Conservation (phyloP, 2,888 invertebrate genomes). For the Orthosia gothica region DNA sequence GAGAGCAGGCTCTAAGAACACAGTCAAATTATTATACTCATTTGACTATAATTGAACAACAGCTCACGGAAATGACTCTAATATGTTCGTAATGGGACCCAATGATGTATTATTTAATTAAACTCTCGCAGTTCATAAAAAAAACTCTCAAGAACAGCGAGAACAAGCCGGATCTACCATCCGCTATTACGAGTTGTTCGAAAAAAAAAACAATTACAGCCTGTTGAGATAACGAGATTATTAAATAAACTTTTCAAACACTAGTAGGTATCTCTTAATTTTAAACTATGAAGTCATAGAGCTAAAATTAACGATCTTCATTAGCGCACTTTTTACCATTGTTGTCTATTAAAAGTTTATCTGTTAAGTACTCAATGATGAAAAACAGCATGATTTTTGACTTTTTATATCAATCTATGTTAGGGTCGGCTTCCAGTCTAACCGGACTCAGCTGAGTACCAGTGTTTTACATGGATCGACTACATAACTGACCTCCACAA, state of each 20-base stretch:
- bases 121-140: constrained; percentile 38
- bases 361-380: too few species aligned
- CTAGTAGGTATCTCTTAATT: neutral
- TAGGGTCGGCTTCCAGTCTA: too few species aligned
- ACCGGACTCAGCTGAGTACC: too few species aligned
- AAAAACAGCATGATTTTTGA: too few species aligned
- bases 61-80: constrained; percentile 54
- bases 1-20: neutral
- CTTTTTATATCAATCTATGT: too few species aligned
- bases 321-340: neutral
- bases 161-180: constrained; percentile 48
- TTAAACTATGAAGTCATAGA: neutral
- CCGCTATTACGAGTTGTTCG: constrained; percentile 16
- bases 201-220: constrained; percentile 46
- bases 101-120: constrained; percentile 59
- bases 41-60: constrained; percentile 45
- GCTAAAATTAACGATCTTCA: constrained; percentile 10
- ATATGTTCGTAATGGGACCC: constrained; percentile 51
- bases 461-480: too few species aligned
- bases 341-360: too few species aligned
- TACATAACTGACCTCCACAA: too few species aligned
- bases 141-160: constrained; percentile 34
- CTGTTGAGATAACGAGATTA: constrained; percentile 41
- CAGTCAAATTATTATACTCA: constrained; percentile 19
- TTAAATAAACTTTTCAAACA: constrained; percentile 29